Evolutionary conservation across 2,888 invertebrate species (phyloP).

Genomic region (Geotrupes spiniger): DNA sequence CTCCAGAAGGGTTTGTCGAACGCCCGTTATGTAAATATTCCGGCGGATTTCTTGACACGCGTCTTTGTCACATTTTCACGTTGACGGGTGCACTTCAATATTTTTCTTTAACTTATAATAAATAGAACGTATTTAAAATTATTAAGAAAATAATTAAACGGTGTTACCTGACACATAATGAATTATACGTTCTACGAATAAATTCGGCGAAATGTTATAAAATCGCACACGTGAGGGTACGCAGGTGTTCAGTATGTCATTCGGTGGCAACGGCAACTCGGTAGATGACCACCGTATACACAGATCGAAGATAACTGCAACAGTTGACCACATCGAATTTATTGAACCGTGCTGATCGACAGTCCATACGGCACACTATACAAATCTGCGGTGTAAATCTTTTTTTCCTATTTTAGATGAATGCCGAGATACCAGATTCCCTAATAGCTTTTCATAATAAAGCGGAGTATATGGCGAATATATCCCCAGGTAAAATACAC

Average conservation of each 20-base stretch:
- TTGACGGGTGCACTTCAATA: too few relatives aligned
- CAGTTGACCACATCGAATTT: not conserved
- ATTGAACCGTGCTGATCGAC: slow-evolving; percentile 3
- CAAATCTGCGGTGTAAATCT: slow-evolving; percentile 4
- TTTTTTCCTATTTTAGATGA: not conserved
- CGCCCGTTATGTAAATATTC: slow-evolving; percentile 36
- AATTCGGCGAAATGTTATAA: too few relatives aligned
- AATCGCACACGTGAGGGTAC: not conserved
- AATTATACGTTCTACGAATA: too few relatives aligned
- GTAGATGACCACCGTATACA: slow-evolving; percentile 2
- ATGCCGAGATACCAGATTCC: not conserved
- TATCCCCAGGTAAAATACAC: too few relatives aligned
- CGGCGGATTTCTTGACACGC: slow-evolving; percentile 31
- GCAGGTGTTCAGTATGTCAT: slow-evolving; percentile 2
- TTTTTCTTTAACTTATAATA: too few relatives aligned
- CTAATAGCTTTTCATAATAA: too few relatives aligned
- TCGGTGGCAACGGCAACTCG: not conserved
- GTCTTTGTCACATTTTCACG: slow-evolving; percentile 28
- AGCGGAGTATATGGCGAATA: too few relatives aligned
- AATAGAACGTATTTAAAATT: too few relatives aligned
- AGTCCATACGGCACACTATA: not conserved
- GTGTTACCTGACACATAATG: too few relatives aligned
- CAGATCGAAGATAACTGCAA: not conserved
- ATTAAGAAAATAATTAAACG: too few relatives aligned
- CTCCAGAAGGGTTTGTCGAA: slow-evolving; percentile 36